Percentiles rank a stretch among this genome's conserved stretches.
phyloP scores from a whole-genome alignment of 2,888 invertebrate species.

The Orchesella flavescens region DNA sequence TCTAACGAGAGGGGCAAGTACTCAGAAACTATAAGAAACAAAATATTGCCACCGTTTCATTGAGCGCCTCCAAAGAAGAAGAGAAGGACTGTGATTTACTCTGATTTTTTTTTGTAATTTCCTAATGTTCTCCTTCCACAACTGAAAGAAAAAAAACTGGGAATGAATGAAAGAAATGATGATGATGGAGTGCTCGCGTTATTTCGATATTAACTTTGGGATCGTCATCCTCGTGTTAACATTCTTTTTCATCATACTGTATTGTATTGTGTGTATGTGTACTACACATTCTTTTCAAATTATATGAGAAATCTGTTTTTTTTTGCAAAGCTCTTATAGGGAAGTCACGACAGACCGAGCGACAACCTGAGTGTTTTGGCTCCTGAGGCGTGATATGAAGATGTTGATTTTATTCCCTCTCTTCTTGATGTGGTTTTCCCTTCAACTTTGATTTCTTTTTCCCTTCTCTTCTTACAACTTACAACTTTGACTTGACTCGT shows the following conservation, averaged over 20 bases:
- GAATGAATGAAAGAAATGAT: conserved; percentile 33
- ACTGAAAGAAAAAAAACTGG: not conserved
- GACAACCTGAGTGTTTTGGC: conserved; percentile 52
- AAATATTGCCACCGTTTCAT: too few relatives aligned
- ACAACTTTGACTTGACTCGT: not conserved
- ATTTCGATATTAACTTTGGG: not conserved
- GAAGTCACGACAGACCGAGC: conserved; percentile 47
- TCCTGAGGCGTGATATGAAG: conserved; percentile 62
- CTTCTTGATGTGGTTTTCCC: conserved; percentile 52
- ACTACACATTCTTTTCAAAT: not conserved
- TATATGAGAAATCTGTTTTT: too few relatives aligned
- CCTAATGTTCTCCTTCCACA: not conserved
- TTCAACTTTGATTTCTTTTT: conserved; percentile 33
- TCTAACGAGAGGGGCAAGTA: too few relatives aligned
- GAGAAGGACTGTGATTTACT: not conserved
- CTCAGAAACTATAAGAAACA: too few relatives aligned
- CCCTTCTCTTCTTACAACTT: conserved; percentile 39
- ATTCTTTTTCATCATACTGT: too few relatives aligned
- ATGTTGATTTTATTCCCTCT: conserved; percentile 51
- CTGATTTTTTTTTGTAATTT: conserved; percentile 11
- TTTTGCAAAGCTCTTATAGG: too few relatives aligned
- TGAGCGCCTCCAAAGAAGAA: too few relatives aligned
- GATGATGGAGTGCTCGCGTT: not conserved
- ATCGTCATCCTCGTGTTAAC: too few relatives aligned
- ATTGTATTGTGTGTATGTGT: not conserved